Conservation (phyloP, 2,797 vertebrate genomes). For the Tapirus indicus region DNA sequence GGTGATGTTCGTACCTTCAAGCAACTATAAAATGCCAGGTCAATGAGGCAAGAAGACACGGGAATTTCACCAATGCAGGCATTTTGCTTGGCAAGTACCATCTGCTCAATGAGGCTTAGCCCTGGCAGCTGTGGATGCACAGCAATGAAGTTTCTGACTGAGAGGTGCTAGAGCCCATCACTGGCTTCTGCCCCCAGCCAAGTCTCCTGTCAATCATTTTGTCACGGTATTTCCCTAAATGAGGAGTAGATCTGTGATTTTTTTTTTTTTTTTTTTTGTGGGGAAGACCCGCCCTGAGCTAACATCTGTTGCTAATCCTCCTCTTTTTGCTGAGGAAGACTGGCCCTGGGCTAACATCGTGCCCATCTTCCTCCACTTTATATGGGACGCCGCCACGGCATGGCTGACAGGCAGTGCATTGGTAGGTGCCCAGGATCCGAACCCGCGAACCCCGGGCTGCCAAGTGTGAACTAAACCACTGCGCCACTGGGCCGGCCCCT, state of each 20-base stretch:
- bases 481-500: too few species aligned
- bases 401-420: too few species aligned
- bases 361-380: too few species aligned
- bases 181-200: neutral
- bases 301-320: too few species aligned
- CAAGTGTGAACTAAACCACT: too few species aligned
- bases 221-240: neutral
- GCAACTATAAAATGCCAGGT: neutral
- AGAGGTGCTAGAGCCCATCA: accelerated
- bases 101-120: neutral
- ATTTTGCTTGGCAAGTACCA: neutral
- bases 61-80: neutral
- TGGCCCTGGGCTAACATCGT: too few species aligned
- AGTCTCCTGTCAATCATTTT: neutral
- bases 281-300: too few species aligned
- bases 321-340: too few species aligned
- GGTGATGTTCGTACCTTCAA: neutral
- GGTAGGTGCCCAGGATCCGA: too few species aligned
- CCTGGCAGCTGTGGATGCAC: neutral
- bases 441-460: too few species aligned
- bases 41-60: neutral
- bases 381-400: too few species aligned
- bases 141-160: neutral
- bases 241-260: neutral
- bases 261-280: too few species aligned